Base-by-base conservation (phyloP, 2,113 vertebrate genomes). In the Heterotis niloticus region DNA sequence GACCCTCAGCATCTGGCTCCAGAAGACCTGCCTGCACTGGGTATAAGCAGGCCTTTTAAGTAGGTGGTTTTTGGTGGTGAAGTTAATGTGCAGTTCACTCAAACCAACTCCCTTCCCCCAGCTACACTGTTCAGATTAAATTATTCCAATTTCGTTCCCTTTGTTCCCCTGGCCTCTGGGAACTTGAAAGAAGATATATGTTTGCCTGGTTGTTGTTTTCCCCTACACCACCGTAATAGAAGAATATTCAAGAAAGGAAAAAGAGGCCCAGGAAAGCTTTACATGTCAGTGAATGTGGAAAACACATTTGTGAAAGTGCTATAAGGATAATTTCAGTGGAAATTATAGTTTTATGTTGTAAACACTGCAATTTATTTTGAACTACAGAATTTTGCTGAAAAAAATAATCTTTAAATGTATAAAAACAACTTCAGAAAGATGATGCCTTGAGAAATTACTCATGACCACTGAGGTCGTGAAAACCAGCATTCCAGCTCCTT, bases 31-130 rank as follows among this genome's bases (percentile, higher is more conserved):
- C 14, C 29, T 85, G 84, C 76, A 87, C 69, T 0, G 88, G 85
- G 82, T 89, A 85, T n/a, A 79, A n/a, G 0, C 83, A 89, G 44
- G 77, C 83, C 0, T 89, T 87, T 65, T 86, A 89, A 0, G 82
- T 73, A 0, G 90, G 92, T 75, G 92, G 88, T 82, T 88, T 88
- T 92, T 92, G 24, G 76, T 12, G 0, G 91, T 93, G 81, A 90
- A 77, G 0, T 93, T 94, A 78, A 87, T 80, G 44, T 82, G 0
- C 28, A 87, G 29, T 74, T 92, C 92, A 72, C 86, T 89, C 0
- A 90, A 91, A 79, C 90, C 89, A 0, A 88, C 87, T 52, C 28
- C 52, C 9, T 86, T 62, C 9, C 62, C n/a, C 88, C 84, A 85
- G 83, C 72, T 89, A 85, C 79, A 87, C 90, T 54, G 87, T 88